phyloP scores from a whole-genome alignment of 2,888 invertebrate species.

The Gasteruption jaculator region DNA sequence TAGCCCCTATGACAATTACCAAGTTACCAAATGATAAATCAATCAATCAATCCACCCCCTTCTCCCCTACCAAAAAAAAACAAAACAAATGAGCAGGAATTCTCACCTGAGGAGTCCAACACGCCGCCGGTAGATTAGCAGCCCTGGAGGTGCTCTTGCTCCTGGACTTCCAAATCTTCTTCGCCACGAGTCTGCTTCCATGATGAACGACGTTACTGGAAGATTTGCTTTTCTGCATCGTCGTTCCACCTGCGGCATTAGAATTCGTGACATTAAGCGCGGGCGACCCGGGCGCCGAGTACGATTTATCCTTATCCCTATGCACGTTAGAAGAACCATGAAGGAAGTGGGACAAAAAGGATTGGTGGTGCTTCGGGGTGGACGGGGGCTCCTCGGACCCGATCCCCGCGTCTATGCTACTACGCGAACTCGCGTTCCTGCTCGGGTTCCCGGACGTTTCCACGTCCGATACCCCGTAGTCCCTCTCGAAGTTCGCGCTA shows the following conservation, averaged over 20 bases:
- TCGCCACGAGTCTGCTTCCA: conserved; percentile 68
- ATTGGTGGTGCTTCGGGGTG: conserved; percentile 56
- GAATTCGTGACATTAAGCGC: conserved; percentile 52
- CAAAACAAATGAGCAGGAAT: conserved; percentile 8
- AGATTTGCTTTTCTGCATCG: conserved; percentile 88
- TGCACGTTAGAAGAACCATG: conserved; percentile 53
- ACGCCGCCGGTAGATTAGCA: conserved; percentile 57
- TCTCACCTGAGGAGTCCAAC: conserved; percentile 90
- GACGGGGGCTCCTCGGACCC: conserved; percentile 52
- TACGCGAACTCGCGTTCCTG: conserved; percentile 55
- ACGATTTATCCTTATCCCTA: conserved; percentile 51
- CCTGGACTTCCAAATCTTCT: conserved; percentile 79
- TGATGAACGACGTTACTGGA: conserved; percentile 81
- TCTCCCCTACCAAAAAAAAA: too few species aligned
- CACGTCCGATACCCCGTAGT: conserved; percentile 37
- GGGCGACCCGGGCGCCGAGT: conserved; percentile 56
- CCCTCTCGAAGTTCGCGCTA: conserved; percentile 46
- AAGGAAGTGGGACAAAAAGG: conserved; percentile 62
- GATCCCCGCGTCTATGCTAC: conserved; percentile 54
- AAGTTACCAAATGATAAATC: too few species aligned
- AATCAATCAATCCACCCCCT: too few species aligned
- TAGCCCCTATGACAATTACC: too few species aligned
- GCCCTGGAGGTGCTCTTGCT: conserved; percentile 76
- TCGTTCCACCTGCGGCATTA: conserved; percentile 57
- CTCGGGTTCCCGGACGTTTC: conserved; percentile 50